Base-by-base conservation (phyloP, 1,140 invertebrate genomes). In the Brachionus koreanus region DNA sequence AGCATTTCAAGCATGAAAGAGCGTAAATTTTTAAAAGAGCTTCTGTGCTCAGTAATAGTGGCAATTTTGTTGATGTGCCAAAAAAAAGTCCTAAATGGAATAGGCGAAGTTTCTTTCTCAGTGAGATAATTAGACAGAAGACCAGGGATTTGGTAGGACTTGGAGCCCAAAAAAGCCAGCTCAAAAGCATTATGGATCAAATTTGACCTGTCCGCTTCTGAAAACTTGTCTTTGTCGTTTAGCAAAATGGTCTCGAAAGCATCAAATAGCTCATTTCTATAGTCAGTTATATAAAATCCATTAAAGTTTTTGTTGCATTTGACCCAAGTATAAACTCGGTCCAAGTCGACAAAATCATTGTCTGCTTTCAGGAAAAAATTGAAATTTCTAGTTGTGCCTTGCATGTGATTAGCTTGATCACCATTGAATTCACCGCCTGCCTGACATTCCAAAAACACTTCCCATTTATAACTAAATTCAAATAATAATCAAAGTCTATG, bases 281-380 rank as follows among this genome's bases (percentile, higher is more conserved):
- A 82, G 2, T 82, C 61, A 19, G 79, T 82, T 7, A 82, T 29
- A 43, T 82, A 82, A 37, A 82, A 82, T 1, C 79, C 79, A 42
- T 57, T 65, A 19, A 82, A 82, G 35, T 82, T 35, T 29, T 57
- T 49, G 35, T 82, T 82, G 23, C 79, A 82, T 37, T 82, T 82
- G 12, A 82, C 57, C 79, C 79, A 82, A 6, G 37, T 42, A 9
- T 65, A 82, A 12, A 42, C 35, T 9, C 49, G 46, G n/a, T 79
- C 76, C 33, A 79, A 43, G n/a, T 57, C 76, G 29, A 39, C 52
- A 23, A 25, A 37, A 13, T 43, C 76, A 12, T 10, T 5, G 33
- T 79, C 76, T 12, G 9, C 23, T 16, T 25, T 33, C 19, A 79
- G n/a, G 25, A 79, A 79, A 43, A 61, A 79, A 25, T 57, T 37